phyloP scores from a whole-genome alignment of 2,888 invertebrate genomes.

The Polyommatus iphigenia region DNA sequence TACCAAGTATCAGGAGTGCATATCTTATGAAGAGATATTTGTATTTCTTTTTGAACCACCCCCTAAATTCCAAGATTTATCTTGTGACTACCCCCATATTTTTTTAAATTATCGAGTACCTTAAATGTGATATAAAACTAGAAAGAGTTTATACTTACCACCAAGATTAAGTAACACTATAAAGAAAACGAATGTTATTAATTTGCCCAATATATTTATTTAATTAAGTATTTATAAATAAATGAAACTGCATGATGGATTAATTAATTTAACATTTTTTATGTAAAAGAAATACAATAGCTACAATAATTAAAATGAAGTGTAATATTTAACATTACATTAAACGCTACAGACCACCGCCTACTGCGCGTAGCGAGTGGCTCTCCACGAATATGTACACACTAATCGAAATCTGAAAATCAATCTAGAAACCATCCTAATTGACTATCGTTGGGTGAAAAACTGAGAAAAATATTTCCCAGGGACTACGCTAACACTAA shows the following conservation, averaged over 20 bases:
- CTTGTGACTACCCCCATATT: no score
- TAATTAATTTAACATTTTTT: conserved; percentile 23
- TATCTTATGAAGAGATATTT: no score
- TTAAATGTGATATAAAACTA: no score
- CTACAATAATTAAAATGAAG: conserved; percentile 62
- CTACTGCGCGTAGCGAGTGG: conserved; percentile 27
- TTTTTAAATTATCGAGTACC: no score
- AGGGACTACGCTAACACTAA: conserved; percentile 65
- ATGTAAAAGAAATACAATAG: conserved; percentile 47
- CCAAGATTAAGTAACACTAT: not conserved
- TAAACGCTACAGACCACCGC: conserved; percentile 36
- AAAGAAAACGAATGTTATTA: not conserved
- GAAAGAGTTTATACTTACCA: not conserved
- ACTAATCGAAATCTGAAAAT: conserved; percentile 59
- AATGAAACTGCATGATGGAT: conserved; percentile 22
- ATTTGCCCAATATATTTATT: conserved; percentile 28
- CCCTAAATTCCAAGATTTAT: no score
- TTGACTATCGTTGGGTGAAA: conserved; percentile 80
- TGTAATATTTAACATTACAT: conserved; percentile 53
- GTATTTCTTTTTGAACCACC: no score
- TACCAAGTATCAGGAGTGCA: no score
- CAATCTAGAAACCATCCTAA: conserved; percentile 74
- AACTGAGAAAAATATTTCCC: conserved; percentile 66
- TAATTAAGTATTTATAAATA: conserved; percentile 30
- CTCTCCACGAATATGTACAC: conserved; percentile 61